Evolutionary conservation across 2,888 invertebrate genomes (phyloP).

Genomic region (Salpingus planirostris): DNA sequence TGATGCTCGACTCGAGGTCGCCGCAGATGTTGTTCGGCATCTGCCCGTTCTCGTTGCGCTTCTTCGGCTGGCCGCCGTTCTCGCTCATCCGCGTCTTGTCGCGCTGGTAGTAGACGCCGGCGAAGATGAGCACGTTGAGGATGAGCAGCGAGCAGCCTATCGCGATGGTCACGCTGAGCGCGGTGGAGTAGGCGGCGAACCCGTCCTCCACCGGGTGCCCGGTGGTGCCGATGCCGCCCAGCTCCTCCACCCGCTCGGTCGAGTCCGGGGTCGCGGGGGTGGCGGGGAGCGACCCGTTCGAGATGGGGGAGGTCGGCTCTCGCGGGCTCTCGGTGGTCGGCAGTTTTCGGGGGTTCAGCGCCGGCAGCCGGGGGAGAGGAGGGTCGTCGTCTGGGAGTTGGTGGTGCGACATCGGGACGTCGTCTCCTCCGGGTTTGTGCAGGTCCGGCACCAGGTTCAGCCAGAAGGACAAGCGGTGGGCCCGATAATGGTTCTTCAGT

Average conservation of each 20-base stretch:
- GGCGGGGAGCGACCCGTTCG: slow-evolving; percentile 36
- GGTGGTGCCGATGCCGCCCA: slow-evolving; percentile 43
- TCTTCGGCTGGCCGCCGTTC: slow-evolving; percentile 50
- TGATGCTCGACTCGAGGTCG: slow-evolving; percentile 59
- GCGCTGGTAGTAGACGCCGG: slow-evolving; percentile 88
- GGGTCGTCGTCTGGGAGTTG: slow-evolving; percentile 61
- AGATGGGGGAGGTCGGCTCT: slow-evolving; percentile 28
- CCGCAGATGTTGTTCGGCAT: slow-evolving; percentile 85
- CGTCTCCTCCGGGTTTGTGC: slow-evolving; percentile 79
- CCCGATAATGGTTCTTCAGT: slow-evolving; percentile 87
- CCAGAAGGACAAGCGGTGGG: slow-evolving; percentile 91
- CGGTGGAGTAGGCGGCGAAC: slow-evolving; percentile 84
- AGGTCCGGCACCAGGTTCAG: slow-evolving; percentile 87
- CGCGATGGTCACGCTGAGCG: slow-evolving; percentile 86
- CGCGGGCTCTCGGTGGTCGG: slow-evolving; percentile 46
- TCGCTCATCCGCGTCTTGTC: slow-evolving; percentile 68
- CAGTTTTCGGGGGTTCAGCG: slow-evolving; percentile 47
- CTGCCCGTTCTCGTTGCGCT: slow-evolving; percentile 74
- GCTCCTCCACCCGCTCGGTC: slow-evolving; percentile 45
- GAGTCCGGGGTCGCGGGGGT: slow-evolving; percentile 31
- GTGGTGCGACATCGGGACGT: slow-evolving; percentile 78
- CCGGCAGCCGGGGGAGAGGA: slow-evolving; percentile 48
- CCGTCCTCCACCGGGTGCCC: slow-evolving; percentile 66
- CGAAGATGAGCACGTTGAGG: slow-evolving; percentile 86
- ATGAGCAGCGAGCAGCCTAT: slow-evolving; percentile 89